Percentiles rank a stretch among this genome's conserved stretches.
These are phyloP conservation scores for Gopherus flavomarginatus DNA, from an alignment of 2,113 vertebrate genomes.

Conservation along the genomic window DNA sequence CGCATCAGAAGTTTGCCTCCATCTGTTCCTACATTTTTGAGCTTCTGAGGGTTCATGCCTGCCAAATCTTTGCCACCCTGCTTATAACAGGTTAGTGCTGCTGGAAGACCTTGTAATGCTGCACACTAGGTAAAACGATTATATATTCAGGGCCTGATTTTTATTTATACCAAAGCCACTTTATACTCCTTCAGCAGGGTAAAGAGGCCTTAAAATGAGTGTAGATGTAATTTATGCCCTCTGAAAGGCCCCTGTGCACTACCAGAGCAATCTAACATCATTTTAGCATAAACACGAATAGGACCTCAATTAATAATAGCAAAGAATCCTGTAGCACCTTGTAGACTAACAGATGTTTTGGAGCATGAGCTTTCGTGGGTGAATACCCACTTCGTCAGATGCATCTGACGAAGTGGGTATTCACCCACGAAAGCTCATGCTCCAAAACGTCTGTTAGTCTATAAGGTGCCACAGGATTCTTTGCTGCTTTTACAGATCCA, in stretches of 20 bases:
- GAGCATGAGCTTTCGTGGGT: no score
- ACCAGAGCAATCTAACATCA: not conserved
- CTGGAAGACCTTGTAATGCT: constrained; percentile 19
- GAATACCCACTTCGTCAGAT: no score
- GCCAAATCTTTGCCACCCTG: fast-evolving
- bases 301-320: constrained; percentile 34
- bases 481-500: no score
- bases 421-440: no score
- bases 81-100: fast-evolving
- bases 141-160: constrained; percentile 45
- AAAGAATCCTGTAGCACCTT: no score
- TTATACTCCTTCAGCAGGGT: constrained; percentile 43
- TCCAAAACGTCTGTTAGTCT: no score
- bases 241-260: not conserved
- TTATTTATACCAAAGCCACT: constrained; percentile 31
- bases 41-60: not conserved
- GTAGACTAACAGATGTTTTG: no score
- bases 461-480: no score
- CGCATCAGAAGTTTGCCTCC: not conserved
- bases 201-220: constrained; percentile 20
- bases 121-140: not conserved
- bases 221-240: not conserved
- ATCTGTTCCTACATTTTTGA: not conserved
- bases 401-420: no score
- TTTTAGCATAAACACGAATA: not conserved